Percentiles rank a stretch among this genome's conserved stretches.
These are phyloP conservation scores for Drosophila acutilabella DNA, from an alignment of 2,888 invertebrate genomes.

Conservation along the genomic window DNA sequence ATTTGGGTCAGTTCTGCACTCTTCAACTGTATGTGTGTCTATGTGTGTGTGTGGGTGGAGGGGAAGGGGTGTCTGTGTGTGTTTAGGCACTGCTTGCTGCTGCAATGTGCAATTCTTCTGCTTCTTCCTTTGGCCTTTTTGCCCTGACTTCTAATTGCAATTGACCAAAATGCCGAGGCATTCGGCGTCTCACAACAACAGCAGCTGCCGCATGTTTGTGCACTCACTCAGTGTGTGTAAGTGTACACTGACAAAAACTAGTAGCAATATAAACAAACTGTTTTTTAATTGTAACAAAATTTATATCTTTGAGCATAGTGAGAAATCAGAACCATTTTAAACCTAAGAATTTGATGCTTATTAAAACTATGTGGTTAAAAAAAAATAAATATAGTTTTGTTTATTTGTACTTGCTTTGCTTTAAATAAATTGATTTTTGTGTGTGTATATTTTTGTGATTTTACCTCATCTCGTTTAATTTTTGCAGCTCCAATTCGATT, in stretches of 20 bases:
- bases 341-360: no score
- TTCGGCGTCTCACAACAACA: conserved; percentile 22
- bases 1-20: conserved; percentile 65
- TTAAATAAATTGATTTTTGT: no score
- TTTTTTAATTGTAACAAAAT: no score
- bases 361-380: no score
- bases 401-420: no score
- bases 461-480: conserved; percentile 51
- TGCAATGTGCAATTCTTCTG: conserved; percentile 28
- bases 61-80: neutral
- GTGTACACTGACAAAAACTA: neutral
- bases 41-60: neutral
- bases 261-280: no score
- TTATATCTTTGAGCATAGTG: no score
- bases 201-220: conserved; percentile 37
- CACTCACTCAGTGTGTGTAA: neutral
- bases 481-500: conserved; percentile 76
- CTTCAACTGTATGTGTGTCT: neutral
- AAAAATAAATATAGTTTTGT: no score
- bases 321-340: no score
- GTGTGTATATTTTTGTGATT: conserved; percentile 20
- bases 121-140: neutral
- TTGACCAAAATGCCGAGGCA: conserved; percentile 70
- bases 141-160: conserved; percentile 74
- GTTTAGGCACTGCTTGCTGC: neutral